Percentiles rank a stretch among this genome's conserved stretches.
phyloP scores from a whole-genome alignment of 2,888 invertebrate species.

The Actias luna region DNA sequence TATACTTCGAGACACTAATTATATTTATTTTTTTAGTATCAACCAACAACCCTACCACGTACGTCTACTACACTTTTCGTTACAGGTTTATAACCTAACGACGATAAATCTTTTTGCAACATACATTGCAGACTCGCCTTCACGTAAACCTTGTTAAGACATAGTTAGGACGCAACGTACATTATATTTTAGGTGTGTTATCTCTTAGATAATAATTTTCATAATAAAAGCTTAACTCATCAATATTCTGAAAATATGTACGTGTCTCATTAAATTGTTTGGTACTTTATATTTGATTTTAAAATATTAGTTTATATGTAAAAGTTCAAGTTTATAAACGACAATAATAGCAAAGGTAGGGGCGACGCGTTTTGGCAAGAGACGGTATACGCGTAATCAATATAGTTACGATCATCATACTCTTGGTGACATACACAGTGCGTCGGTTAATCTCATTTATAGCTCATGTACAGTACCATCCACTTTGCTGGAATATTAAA shows the following conservation, averaged over 20 bases:
- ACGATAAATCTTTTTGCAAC: slow-evolving; percentile 21
- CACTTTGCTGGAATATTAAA: too few relatives aligned
- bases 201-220: background rate
- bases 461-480: too few relatives aligned
- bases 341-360: too few relatives aligned
- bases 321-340: background rate
- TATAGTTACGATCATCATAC: too few relatives aligned
- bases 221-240: background rate
- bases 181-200: slow-evolving; percentile 27
- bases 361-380: too few relatives aligned
- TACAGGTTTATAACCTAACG: slow-evolving; percentile 1
- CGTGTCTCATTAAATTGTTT: background rate
- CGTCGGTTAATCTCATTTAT: too few relatives aligned
- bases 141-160: slow-evolving; percentile 14
- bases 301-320: background rate
- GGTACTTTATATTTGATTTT: background rate
- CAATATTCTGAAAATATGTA: background rate
- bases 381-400: too few relatives aligned
- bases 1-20: background rate
- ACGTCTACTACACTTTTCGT: slow-evolving; percentile 6
- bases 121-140: slow-evolving; percentile 39
- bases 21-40: background rate
- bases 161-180: slow-evolving; percentile 22
- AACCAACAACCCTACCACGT: slow-evolving; percentile 7
- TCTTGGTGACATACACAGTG: too few relatives aligned